Conservation (phyloP, 2,113 vertebrate species). For the Myotis lucifugus region DNA sequence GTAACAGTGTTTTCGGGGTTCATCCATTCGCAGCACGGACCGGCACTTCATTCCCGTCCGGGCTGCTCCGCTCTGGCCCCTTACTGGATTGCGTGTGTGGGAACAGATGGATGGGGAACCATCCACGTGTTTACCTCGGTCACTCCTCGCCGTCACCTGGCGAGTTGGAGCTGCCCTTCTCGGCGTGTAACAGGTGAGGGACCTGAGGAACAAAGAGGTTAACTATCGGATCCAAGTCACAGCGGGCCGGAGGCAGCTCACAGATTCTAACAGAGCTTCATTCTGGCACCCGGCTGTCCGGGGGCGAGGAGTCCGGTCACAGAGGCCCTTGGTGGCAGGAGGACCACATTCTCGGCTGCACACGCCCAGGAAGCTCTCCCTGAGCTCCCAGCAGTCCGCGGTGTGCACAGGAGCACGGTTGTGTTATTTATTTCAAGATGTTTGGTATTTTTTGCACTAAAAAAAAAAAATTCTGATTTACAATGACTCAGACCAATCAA, state of each 20-base stretch:
- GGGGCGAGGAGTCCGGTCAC: accelerated
- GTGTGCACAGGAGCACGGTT: accelerated
- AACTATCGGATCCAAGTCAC: accelerated
- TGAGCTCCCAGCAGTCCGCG: accelerated
- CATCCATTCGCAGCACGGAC: background rate
- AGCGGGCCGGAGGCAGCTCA: background rate
- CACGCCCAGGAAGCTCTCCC: accelerated
- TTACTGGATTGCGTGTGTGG: accelerated
- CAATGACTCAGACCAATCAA: background rate
- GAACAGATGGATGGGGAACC: background rate
- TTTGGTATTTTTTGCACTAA: background rate
- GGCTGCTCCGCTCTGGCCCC: background rate
- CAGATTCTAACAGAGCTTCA: background rate
- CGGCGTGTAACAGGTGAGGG: background rate
- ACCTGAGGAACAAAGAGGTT: background rate
- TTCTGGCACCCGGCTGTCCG: background rate
- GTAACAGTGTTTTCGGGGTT: background rate
- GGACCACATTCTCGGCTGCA: accelerated
- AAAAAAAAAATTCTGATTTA: background rate
- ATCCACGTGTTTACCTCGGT: background rate
- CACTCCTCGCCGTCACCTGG: accelerated
- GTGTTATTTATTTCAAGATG: background rate
- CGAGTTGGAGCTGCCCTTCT: accelerated
- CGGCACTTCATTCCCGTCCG: background rate
- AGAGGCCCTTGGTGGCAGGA: accelerated